Evolutionary conservation across 2,888 invertebrate genomes (phyloP), one percentile per base, ranked within the genome.

Genomic region (Lottia scabra): DNA sequence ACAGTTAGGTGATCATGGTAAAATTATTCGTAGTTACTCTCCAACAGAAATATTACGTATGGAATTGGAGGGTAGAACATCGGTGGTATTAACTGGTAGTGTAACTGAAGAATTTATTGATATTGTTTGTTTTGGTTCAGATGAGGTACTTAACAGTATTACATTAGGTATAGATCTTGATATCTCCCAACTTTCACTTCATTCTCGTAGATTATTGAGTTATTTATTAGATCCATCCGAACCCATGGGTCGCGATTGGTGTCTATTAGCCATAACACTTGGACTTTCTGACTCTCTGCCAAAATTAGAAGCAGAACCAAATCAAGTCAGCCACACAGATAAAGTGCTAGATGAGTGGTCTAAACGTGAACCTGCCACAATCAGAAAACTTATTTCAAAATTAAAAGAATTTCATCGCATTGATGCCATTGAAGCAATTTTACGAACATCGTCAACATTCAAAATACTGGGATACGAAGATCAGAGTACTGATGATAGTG

Each of bases 371-470:
- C 81, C 83, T n/a, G 87, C 90, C 66, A 90, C 90, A 0, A 88
- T 92, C 46, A 92, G 93, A 65, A 90, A 90, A 66, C 89, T 93
- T 69, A 91, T 93, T 68, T 84, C 88, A 63, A 92, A 91, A 82
- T 90, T 93, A 80, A 89, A 90, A 76, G 92, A 92, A 78, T 89
- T 93, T 81, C 92, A 92, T 68, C 90, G 93, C 62, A 88, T 90
- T 66, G 93, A 93, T 87, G 93, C 92, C 0, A 91, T 92, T 2
- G 92, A 92, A 75, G 90, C 92, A n/a, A 89, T 93, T 19, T 89
- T 92, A 75, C 90, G 91, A 63, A 91, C 91, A 8, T 78, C 79
- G 1, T 80, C 81, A 0, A 73, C 83, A 43, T 86, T 82, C 72
- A 80, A 84, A 67, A 81, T 83, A 19, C 70, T 82, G 43, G 78